These are phyloP conservation scores for Artibeus lituratus DNA, from an alignment of 2,797 vertebrate genomes.

Conservation along the genomic window DNA sequence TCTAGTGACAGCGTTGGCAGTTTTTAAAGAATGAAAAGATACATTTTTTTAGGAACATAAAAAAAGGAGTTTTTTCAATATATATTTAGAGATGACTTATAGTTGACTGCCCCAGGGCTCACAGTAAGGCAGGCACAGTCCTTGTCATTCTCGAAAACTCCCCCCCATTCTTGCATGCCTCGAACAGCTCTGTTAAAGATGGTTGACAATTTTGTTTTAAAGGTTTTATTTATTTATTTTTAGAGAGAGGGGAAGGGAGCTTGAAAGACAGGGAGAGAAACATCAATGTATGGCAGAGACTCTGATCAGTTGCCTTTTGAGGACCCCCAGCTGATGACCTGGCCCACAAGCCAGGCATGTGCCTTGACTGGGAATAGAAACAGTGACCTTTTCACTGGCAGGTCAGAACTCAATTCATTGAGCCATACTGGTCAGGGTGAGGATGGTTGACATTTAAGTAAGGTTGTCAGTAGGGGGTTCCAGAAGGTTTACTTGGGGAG, in stretches of 20 bases:
- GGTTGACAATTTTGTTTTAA: not conserved
- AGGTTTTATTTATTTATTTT: too few relatives aligned
- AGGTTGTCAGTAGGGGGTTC: not conserved
- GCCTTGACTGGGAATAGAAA: too few relatives aligned
- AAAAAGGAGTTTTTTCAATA: not conserved
- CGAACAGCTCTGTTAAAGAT: not conserved
- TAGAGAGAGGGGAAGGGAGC: not conserved
- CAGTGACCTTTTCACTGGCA: too few relatives aligned
- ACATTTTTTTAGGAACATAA: not conserved
- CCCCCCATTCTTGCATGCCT: not conserved
- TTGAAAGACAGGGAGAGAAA: not conserved
- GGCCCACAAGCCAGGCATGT: too few relatives aligned
- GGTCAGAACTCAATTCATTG: too few relatives aligned
- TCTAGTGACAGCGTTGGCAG: not conserved
- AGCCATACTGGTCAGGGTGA: too few relatives aligned
- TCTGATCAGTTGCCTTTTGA: too few relatives aligned
- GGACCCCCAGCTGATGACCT: too few relatives aligned
- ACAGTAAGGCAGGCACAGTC: not conserved
- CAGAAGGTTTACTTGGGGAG: not conserved
- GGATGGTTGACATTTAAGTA: not conserved
- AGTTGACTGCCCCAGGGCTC: not conserved
- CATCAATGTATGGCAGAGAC: too few relatives aligned
- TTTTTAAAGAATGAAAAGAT: conserved; percentile 30
- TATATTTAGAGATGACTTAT: not conserved
- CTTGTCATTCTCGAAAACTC: conserved; percentile 2